Conservation (phyloP, 2,797 vertebrate species). For the Oreortyx pictus region DNA sequence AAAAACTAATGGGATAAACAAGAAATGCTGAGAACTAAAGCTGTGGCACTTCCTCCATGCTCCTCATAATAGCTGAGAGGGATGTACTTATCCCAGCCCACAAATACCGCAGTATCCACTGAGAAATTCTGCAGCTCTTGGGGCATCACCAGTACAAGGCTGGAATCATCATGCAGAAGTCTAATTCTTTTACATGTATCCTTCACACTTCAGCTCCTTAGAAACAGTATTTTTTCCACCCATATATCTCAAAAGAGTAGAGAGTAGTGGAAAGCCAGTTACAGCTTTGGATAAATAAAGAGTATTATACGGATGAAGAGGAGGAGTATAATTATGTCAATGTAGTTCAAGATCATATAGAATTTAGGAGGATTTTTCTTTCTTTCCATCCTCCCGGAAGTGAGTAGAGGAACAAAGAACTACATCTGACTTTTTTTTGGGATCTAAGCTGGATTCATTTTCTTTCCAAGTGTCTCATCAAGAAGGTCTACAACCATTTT, state of each 20-base stretch:
- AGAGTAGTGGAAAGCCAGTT: conserved; percentile 27
- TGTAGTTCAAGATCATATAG: not conserved
- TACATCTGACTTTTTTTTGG: conserved; percentile 1
- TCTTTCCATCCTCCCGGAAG: not conserved
- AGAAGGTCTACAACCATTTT: conserved; percentile 34
- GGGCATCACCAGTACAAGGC: conserved; percentile 56
- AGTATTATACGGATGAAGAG: conserved; percentile 10
- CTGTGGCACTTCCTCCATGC: not conserved
- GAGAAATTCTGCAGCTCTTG: conserved; percentile 73
- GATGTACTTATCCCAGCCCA: conserved; percentile 38
- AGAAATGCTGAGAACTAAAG: conserved; percentile 30
- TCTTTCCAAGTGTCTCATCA: conserved; percentile 35
- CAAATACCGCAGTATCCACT: conserved; percentile 43
- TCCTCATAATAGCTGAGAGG: conserved; percentile 19
- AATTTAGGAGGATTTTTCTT: not conserved
- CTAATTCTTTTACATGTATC: conserved; percentile 12
- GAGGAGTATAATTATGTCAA: not conserved
- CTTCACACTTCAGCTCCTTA: conserved; percentile 43
- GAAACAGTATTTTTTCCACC: conserved; percentile 22
- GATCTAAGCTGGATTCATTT: not conserved
- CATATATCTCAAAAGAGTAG: not conserved
- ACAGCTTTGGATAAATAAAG: not conserved
- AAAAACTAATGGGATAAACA: not conserved
- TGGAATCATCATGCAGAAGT: conserved; percentile 25
- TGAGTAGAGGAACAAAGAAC: conserved; percentile 13